Evolutionary conservation across 2,797 vertebrate genomes (phyloP), one percentile per base, ranked within the genome.

Genomic region (Crenuchus spilurus): DNA sequence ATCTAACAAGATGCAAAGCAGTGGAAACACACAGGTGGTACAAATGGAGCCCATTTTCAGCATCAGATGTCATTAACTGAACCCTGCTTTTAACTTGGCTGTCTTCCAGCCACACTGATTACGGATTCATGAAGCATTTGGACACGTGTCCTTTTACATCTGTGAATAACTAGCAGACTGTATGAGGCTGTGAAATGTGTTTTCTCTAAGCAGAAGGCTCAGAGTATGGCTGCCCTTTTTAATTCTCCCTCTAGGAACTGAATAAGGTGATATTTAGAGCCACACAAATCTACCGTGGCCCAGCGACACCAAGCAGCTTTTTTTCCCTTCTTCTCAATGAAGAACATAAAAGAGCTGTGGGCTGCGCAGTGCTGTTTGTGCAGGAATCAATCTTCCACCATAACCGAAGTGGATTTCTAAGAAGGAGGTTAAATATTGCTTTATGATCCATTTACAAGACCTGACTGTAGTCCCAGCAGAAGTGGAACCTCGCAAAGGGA

Each of bases 381-480:
- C 46, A 41, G 24, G 24, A 39, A 18, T 41, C 48, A 20, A 41
- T 49, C 48, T 30, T 4, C n/a, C 7, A 2, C 18, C 24, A 10
- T 7, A 20, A 35, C 44, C 41, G 2, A 31, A 7, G 39, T 37
- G 26, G n/a, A 48, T 9, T 28, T 26, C 14, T 22, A 41, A 22
- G 35, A 14, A 26, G 58, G 37, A 41, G 35, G 37, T 41, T 60
- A 39, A 60, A 60, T 22, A 60, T 60, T 42, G 13, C 14, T 61
- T 41, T 41, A 54, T 31, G 28, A 31, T 62, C 22, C 22, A 9
- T 42, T 16, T 20, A 62, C 9, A 42, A 20, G 22, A 42, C 11
- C 37, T 24, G 37, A 42, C 37, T 14, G 37, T 6, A 28, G 10
- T 37, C 33, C n/a, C 55, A 6, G n/a, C 22, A 8, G 22, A 42